A percentile compares a stretch with the other conserved stretches of the same genome.
phyloP scores from a whole-genome alignment of 2,888 invertebrate species.

The Priocnemis perturbator region DNA sequence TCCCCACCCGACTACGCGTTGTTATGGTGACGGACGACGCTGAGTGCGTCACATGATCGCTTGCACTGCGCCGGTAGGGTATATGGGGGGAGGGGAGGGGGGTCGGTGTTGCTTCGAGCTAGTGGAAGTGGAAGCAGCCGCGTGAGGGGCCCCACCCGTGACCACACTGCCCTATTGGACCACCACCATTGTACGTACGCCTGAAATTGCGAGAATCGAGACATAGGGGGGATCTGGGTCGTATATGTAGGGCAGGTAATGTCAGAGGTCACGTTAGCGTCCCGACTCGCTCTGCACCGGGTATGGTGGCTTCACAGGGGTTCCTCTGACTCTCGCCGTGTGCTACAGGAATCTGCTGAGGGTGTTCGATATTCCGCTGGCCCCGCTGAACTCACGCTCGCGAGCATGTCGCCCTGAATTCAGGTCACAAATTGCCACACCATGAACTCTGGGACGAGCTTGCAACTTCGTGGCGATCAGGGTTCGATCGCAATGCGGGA shows the following conservation, averaged over 20 bases:
- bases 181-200: conserved; percentile 33
- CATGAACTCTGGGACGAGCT: background rate
- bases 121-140: too few relatives aligned
- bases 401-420: conserved; percentile 1
- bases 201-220: conserved; percentile 39
- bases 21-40: too few relatives aligned
- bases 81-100: too few relatives aligned
- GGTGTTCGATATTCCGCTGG: conserved; percentile 21
- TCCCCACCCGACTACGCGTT: too few relatives aligned
- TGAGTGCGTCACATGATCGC: too few relatives aligned
- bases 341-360: conserved; percentile 11
- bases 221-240: conserved; percentile 48
- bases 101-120: too few relatives aligned
- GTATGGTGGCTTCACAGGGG: conserved; percentile 15
- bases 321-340: conserved; percentile 12
- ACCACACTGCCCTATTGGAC: too few relatives aligned
- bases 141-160: too few relatives aligned
- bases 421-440: background rate
- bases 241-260: conserved; percentile 57
- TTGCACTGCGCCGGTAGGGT: too few relatives aligned
- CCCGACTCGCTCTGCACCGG: conserved; percentile 11
- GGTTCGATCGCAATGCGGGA: too few relatives aligned
- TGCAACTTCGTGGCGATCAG: background rate
- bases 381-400: background rate
- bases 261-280: conserved; percentile 53